Base-by-base conservation (phyloP, 2,888 invertebrate genomes). In the Polymixis lichenea region DNA sequence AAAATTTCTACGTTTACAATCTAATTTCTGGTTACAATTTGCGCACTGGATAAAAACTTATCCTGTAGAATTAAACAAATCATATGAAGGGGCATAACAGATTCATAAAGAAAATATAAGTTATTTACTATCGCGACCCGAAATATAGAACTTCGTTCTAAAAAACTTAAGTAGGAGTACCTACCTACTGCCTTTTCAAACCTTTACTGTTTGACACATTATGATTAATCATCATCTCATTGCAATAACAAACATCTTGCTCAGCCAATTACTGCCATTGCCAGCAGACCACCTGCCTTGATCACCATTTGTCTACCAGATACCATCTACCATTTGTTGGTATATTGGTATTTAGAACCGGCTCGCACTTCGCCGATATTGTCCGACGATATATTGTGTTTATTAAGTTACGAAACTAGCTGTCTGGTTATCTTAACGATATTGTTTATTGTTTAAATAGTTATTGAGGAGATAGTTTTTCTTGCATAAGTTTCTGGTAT, bases 221-320 rank as follows among this genome's bases (percentile, higher is more conserved):
- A 49, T 49, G 49, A 75, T 81, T 60, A 55, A 79, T 65, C 56
- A 58, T 67, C 19, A 6, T 19, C n/a, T 46, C 11, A 72, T 56
- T 46, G 53, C 46, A 65, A 62, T 38, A 72, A 78, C 69, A 65
- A 72, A 75, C 51, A 68, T 66, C 25, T 73, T 74, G 71, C 60
- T 62, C 56, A 61, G 55, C 79, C 82, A 82, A 82, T 83, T 82
- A 83, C 64, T 65, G 43, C 62, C 60, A 80, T 38, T 72, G 76
- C 56, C 51, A 69, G 51, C 4, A 75, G 72, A 80, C 76, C 84
- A 86, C 86, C 84, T 86, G 86, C 78, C 46, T 43, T 11, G 77
- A 53, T 62, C 60, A 78, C 60, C 75, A 86, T 86, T 85, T 86
- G 86, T 86, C 87, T 83, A 69, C 15, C 22, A 67, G 87, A 86